Base-by-base conservation (phyloP, 2,888 invertebrate genomes). In the Lymantria monacha region DNA sequence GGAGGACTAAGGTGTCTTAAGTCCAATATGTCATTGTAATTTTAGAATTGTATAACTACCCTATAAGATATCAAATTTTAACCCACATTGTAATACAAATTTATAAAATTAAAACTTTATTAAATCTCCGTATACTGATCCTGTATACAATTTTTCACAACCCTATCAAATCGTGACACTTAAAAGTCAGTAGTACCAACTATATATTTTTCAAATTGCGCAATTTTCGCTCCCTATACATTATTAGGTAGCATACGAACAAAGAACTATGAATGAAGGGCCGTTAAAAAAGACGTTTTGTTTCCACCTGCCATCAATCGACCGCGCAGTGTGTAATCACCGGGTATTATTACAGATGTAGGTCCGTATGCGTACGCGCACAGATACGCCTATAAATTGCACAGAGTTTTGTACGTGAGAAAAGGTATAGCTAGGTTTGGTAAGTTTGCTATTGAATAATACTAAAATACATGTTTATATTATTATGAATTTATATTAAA, bases 311-410 rank as follows among this genome's bases (percentile, higher is more conserved):
- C 43, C 40, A 52, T 53, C 49, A 41, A 42, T 31, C 31, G 9
- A 46, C 43, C 46, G 31, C 37, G 31, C 10, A 49, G 11, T 46
- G 33, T 53, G 41, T 49, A 49, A 53, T 53, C 46, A 53, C 36
- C 3, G 14, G 22, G 42, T 43, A 36, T 44, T 53, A 49, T 46
- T 46, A 51, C 41, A 14, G 41, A 38, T 30, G 37, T 41, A 38
- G 11, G 22, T 46, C 22, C n/a, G 44, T 42, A 41, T 48, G 22
- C 38, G 43, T 53, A 48, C 42, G 42, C 43, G 30, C 36, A 41
- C 15, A 52, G 48, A 42, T 31, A 53, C 15, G 44, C 36, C 36
- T 49, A 7, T 41, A 44, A 46, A 53, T 33, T 46, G 38, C 31
- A 13, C 41, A 38, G 14, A 30, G 13, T 22, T 48, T 42, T 38